Percentiles rank a stretch among this genome's conserved stretches.
Evolutionary conservation across 2,888 invertebrate species (phyloP).

Genomic region (Ennomos quercinarius): DNA sequence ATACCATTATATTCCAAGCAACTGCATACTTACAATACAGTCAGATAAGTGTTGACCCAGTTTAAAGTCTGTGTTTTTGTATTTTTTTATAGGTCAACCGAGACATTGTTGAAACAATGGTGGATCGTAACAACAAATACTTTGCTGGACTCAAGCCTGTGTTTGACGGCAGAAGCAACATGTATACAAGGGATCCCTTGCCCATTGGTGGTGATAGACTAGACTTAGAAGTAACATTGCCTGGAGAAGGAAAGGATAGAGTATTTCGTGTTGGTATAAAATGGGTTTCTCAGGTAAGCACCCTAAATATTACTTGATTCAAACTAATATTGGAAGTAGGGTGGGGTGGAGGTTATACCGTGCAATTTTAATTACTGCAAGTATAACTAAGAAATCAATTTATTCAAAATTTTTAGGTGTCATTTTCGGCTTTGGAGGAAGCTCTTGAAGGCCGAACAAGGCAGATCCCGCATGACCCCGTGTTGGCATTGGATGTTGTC

Average conservation of each 20-base stretch:
- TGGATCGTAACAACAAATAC: slow-evolving; percentile 97
- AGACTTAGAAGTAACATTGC: slow-evolving; percentile 97
- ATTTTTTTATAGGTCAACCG: slow-evolving; percentile 88
- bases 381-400: slow-evolving; percentile 2
- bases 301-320: slow-evolving; percentile 1
- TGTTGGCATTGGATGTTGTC: slow-evolving; percentile 98
- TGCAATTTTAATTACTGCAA: not conserved
- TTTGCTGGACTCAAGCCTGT: slow-evolving; percentile 98
- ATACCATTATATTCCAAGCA: not conserved
- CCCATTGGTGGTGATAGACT: slow-evolving; percentile 98
- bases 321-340: not conserved
- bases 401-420: slow-evolving; percentile 84
- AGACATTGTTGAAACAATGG: slow-evolving; percentile 99
- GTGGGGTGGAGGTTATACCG: too few species aligned
- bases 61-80: slow-evolving; percentile 4
- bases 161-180: slow-evolving; percentile 99
- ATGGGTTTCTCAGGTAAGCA: slow-evolving; percentile 95
- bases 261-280: slow-evolving; percentile 99
- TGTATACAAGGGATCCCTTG: slow-evolving; percentile 98
- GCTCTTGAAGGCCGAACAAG: slow-evolving; percentile 98
- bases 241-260: slow-evolving; percentile 99
- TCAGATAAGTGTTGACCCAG: slow-evolving; percentile 9
- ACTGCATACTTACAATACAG: not conserved
- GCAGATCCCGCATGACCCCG: slow-evolving; percentile 99
- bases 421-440: slow-evolving; percentile 98